Conservation (phyloP, 1,140 invertebrate genomes). For the Matsumurasca onukii region DNA sequence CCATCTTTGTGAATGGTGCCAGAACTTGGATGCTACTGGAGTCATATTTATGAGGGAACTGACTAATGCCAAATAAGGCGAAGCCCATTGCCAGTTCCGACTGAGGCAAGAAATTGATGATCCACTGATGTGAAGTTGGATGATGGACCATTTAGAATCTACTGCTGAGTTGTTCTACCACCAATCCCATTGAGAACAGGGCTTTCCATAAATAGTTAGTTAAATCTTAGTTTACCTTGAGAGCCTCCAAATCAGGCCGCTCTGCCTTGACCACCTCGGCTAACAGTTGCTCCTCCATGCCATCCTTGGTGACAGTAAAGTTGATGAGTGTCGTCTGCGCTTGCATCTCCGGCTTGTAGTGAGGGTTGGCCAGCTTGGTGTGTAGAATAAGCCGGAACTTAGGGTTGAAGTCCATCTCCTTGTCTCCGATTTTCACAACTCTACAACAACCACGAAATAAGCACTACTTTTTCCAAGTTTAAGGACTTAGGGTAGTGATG, state of each 20-base stretch:
- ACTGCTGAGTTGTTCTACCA: too few species aligned
- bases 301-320: constrained; percentile 91
- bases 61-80: too few species aligned
- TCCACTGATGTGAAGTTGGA: too few species aligned
- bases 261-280: constrained; percentile 93
- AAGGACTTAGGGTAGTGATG: too few species aligned
- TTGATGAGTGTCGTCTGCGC: constrained; percentile 94
- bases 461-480: not conserved
- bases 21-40: too few species aligned
- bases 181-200: too few species aligned
- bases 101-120: too few species aligned
- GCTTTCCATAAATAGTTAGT: too few species aligned
- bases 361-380: constrained; percentile 92
- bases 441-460: constrained; percentile 44
- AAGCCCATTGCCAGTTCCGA: too few species aligned
- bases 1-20: too few species aligned
- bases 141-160: too few species aligned
- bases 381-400: constrained; percentile 87
- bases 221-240: constrained; percentile 55
- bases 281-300: constrained; percentile 89
- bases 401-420: constrained; percentile 85
- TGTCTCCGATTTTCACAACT: constrained; percentile 83
- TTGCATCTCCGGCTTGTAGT: constrained; percentile 96
- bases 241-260: constrained; percentile 83
- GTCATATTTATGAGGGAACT: too few species aligned